Evolutionary conservation across 2,888 invertebrate species (phyloP), one percentile per base, ranked within the genome.

Genomic region (Noctua comes): DNA sequence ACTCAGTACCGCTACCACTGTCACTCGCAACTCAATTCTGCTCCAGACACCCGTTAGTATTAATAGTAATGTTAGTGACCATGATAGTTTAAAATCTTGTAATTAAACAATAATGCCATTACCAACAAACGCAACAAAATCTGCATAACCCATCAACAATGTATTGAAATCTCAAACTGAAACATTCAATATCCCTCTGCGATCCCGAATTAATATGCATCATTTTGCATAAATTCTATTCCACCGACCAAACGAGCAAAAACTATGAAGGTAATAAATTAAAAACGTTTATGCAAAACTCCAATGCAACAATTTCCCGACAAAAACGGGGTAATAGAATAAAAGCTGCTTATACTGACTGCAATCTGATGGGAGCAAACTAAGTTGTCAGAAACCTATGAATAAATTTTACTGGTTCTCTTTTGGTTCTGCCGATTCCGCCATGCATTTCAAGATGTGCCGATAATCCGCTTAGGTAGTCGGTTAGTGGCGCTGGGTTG

Each of bases 391-490:
- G 57, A 72, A 91, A 88, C 82, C 90, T 84, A 92, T 93, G 92
- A 93, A 93, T 93, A 93, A 92, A 92, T 91, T 91, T 89, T 57
- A 79, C 83, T 84, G 80, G 80, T 78, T 78, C 82, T 69, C 84
- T 89, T 86, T 88, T 80, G 21, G 10, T 36, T 64, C 4, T 86
- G 82, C 80, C 75, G 85, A 84, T 80, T 89, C 80, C 77, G 81
- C 68, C 84, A 85, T 87, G 89, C 89, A 88, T 89, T 88, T 89
- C 84, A 89, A 90, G 88, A 88, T 82, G 86, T 77, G 71, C 79
- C 79, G 66, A 83, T 90, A 89, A 90, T 89, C 86, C 73, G 82
- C 82, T 90, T 87, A 89, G 66, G 36, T 40, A 46, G 75, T 68
- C 72, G 68, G 73, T 76, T 40, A 64, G 66, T 72, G 40, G 8